A percentile compares a stretch with the other conserved stretches of the same genome.
Conservation (phyloP, 2,797 vertebrate species). For the Buceros bicornis region DNA sequence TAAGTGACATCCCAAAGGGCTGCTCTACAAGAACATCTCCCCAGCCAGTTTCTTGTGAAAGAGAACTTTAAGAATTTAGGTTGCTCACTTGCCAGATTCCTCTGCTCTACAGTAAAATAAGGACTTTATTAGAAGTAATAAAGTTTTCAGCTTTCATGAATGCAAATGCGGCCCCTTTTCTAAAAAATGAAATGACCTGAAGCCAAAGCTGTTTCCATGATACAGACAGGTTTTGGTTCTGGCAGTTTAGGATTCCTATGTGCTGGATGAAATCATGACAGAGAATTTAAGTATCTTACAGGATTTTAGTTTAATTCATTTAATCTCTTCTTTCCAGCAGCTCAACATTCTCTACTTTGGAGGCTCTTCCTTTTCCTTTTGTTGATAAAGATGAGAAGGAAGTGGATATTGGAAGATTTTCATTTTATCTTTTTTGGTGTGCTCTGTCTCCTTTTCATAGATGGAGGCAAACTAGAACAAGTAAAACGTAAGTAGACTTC, state of each 20-base stretch:
- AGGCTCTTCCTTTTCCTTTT: constrained; percentile 30
- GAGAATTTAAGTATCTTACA: background rate
- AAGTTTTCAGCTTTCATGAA: background rate
- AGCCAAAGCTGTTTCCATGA: background rate
- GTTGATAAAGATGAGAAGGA: constrained; percentile 70
- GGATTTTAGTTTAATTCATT: constrained; percentile 24
- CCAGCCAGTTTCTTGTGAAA: constrained; percentile 19
- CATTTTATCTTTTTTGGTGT: constrained; percentile 71
- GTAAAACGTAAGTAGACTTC: constrained; percentile 82
- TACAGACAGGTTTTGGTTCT: background rate
- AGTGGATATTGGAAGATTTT: constrained; percentile 73
- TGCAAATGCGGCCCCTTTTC: background rate
- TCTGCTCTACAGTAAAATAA: constrained; percentile 19
- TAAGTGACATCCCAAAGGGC: background rate
- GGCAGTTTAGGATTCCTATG: background rate
- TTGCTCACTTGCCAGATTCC: background rate
- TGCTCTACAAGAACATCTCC: background rate
- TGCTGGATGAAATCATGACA: background rate
- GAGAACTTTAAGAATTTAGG: constrained; percentile 24
- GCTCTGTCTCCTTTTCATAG: constrained; percentile 79
- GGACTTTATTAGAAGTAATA: background rate
- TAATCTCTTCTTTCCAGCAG: constrained; percentile 60
- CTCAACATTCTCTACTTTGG: background rate
- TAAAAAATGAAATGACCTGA: background rate
- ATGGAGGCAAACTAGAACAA: constrained; percentile 81